Evolutionary conservation across 2,113 vertebrate species (phyloP).

Genomic region (Malurus elegans): DNA sequence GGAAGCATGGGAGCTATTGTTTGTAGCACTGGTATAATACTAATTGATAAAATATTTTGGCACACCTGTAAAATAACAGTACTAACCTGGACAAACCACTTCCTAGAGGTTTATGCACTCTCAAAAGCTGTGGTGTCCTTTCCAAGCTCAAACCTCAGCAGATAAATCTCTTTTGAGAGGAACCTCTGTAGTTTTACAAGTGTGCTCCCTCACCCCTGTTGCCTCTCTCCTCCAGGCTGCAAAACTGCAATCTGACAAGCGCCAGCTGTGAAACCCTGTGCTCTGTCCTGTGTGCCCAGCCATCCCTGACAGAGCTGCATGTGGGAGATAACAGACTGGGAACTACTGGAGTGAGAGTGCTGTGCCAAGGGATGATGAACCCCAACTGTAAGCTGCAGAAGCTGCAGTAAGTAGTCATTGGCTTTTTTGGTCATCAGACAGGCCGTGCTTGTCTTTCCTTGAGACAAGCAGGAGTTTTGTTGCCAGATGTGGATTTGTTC

Average conservation of each 20-base stretch:
- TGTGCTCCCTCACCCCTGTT: background rate
- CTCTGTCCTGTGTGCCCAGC: background rate
- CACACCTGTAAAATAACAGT: background rate
- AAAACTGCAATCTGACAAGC: constrained; percentile 67
- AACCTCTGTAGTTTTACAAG: background rate
- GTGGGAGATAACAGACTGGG: constrained; percentile 69
- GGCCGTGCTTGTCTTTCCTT: background rate
- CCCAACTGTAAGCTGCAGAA: constrained; percentile 69
- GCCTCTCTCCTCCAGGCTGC: constrained; percentile 53
- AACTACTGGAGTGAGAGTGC: constrained; percentile 61
- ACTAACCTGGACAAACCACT: background rate
- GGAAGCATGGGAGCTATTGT: background rate
- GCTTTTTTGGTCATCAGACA: background rate
- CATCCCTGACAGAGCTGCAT: constrained; percentile 54
- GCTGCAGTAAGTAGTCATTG: constrained; percentile 67
- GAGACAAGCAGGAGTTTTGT: background rate
- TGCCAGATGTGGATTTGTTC: background rate
- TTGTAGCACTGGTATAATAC: background rate
- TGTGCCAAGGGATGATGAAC: constrained; percentile 71
- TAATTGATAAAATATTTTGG: background rate
- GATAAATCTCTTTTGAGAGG: background rate
- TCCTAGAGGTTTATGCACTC: background rate
- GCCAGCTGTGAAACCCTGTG: constrained; percentile 60
- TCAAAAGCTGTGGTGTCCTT: background rate
- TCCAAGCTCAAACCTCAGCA: background rate